These are phyloP conservation scores for Lepus americanus DNA, from an alignment of 2,113 vertebrate genomes.

Conservation along the genomic window DNA sequence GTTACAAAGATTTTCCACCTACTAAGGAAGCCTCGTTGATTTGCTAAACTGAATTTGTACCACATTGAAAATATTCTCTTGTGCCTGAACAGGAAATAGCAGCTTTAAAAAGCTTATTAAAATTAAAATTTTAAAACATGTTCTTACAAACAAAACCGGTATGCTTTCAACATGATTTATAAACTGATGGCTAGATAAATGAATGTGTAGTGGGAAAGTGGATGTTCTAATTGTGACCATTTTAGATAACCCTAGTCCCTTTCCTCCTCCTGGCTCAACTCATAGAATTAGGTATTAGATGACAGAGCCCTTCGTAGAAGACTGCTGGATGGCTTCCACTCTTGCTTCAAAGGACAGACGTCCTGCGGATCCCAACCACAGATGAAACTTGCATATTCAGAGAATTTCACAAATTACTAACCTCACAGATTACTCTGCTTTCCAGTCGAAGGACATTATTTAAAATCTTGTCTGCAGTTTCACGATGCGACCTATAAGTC, in stretches of 20 bases:
- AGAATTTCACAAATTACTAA: constrained; percentile 45
- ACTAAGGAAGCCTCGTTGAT: constrained; percentile 19
- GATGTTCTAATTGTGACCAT: constrained; percentile 33
- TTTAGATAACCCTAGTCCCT: constrained; percentile 33
- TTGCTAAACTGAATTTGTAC: constrained; percentile 54
- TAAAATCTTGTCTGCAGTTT: constrained; percentile 52
- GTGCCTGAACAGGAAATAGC: constrained; percentile 50
- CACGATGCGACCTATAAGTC: background rate
- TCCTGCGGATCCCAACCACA: constrained; percentile 5
- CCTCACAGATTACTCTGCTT: background rate
- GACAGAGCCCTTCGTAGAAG: constrained; percentile 35
- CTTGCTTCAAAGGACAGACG: background rate
- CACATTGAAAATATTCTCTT: constrained; percentile 57
- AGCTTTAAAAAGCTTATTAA: constrained; percentile 51
- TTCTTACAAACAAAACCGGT: background rate
- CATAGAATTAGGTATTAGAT: background rate
- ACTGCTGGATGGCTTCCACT: constrained; percentile 29
- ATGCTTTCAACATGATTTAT: too few relatives aligned
- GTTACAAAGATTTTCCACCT: constrained; percentile 40
- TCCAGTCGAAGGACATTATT: constrained; percentile 50
- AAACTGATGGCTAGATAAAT: background rate
- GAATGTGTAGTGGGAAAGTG: background rate
- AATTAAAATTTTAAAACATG: constrained; percentile 53
- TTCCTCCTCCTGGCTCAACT: constrained; percentile 48
- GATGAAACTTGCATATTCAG: constrained; percentile 14